These are phyloP conservation scores for Saccopteryx leptura DNA, from an alignment of 2,113 vertebrate species.

Conservation along the genomic window DNA sequence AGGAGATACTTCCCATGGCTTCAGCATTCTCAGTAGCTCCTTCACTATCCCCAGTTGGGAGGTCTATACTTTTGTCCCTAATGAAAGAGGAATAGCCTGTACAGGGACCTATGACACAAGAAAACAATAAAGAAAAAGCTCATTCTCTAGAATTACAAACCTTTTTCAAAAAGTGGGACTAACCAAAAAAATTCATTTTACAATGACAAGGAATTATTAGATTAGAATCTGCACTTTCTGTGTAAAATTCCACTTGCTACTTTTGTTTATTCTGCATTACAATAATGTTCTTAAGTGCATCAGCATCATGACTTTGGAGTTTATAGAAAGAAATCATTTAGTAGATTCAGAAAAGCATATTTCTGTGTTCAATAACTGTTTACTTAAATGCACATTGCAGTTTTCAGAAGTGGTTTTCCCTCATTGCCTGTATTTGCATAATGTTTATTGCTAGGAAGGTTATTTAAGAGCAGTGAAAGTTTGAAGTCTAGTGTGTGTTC, in stretches of 20 bases:
- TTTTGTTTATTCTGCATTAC: background rate
- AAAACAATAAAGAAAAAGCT: background rate
- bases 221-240: background rate
- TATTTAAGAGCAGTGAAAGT: slow-evolving; percentile 82
- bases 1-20: accelerated
- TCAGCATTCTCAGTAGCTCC: background rate
- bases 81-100: background rate
- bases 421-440: slow-evolving; percentile 81
- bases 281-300: background rate
- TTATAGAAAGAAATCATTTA: slow-evolving; percentile 71
- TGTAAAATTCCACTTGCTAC: background rate
- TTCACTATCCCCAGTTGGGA: background rate
- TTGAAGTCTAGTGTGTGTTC: slow-evolving; percentile 74
- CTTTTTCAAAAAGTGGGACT: background rate
- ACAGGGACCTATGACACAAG: background rate
- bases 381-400: slow-evolving; percentile 69
- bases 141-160: background rate
- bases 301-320: background rate
- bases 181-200: background rate
- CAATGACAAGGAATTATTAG: background rate
- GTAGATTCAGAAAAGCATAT: slow-evolving; percentile 66
- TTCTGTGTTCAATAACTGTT: slow-evolving; percentile 71
- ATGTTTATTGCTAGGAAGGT: slow-evolving; percentile 83
- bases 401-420: slow-evolving; percentile 76
- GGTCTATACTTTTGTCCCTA: accelerated